Evolutionary conservation across 2,888 invertebrate genomes (phyloP).

Genomic region (Linnaemya vulpina): DNA sequence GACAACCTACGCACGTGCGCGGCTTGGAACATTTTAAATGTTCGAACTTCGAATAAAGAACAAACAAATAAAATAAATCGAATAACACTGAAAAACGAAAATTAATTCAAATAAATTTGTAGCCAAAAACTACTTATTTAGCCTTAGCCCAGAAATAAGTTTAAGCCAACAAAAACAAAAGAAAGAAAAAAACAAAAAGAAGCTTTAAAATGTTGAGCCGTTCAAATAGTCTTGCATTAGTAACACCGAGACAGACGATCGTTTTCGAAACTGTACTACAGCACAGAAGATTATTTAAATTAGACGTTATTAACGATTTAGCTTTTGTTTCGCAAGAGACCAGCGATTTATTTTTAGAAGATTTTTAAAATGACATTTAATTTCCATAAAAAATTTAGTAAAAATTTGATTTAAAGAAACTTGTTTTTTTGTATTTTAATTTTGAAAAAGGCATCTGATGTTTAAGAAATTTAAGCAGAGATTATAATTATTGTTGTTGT

Average conservation of each 20-base stretch:
- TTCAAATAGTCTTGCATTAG: not conserved
- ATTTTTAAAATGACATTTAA: not conserved
- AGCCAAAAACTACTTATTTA: conserved; percentile 34
- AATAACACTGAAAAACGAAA: not conserved
- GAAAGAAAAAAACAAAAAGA: not conserved
- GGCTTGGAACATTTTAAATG: conserved; percentile 37
- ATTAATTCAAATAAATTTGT: not conserved
- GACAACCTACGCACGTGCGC: conserved; percentile 64
- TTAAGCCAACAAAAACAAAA: not conserved
- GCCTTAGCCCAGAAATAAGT: conserved; percentile 35
- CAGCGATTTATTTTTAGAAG: not conserved
- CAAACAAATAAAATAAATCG: not conserved
- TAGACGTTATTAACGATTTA: not conserved
- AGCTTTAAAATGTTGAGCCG: not conserved
- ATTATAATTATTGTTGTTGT: too few relatives aligned
- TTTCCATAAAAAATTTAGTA: not conserved
- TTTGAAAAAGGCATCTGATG: too few relatives aligned
- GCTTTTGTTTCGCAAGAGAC: not conserved
- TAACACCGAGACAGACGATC: not conserved
- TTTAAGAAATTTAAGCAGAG: too few relatives aligned
- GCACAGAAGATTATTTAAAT: not conserved
- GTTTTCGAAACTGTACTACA: not conserved
- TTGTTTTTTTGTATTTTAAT: too few relatives aligned
- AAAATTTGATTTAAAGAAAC: too few relatives aligned
- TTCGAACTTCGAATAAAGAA: not conserved